Base-by-base conservation (phyloP, 2,113 vertebrate species). In the Tetraodon nigroviridis region DNA sequence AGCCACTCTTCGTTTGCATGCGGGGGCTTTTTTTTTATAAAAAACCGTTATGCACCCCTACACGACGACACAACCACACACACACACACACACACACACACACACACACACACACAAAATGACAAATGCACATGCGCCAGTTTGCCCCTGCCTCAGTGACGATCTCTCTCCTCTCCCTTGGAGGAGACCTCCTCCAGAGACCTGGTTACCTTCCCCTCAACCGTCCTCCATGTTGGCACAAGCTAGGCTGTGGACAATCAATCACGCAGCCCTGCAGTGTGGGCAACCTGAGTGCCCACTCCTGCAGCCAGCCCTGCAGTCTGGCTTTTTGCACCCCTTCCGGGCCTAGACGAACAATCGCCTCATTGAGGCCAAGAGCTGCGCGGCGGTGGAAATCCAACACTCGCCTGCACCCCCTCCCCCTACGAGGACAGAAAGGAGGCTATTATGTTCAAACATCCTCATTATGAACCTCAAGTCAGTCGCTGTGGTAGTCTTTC, bases 1-100 rank as follows among this genome's bases (percentile, higher is more conserved):
- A 87, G 85, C 82, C 81, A 73, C 82, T 83, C 83, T 12, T 82
- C 75, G 86, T 88, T 84, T 90, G 81, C 84, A 88, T 87, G 80
- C 78, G 58, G 68, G 69, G 68, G 69, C 72, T 45, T 45, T 45
- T 45, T 79, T 79, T 82, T 69, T 76, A 62, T 64, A 69, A 80
- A 80, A 82, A 72, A 49, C 67, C 58, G 66, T 15, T 44, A 4
- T 13, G 42, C 12, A 17, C 42, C 44, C 44, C 44, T 46, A 2
- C 3, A n/a, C 17, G 15, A n/a, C n/a, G n/a, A n/a, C 44, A 16
- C 44, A 1, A 2, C 3, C 44, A 11, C 32, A 37, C 32, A 37
- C 32, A 37, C 32, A 37, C 32, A 37, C 60, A n/a, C 49, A 57
- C 24, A 54, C 69, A 22, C 67, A 55, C 40, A 32, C 57, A 21